Base-by-base conservation (phyloP, 2,888 invertebrate species). In the Orthosia incerta region DNA sequence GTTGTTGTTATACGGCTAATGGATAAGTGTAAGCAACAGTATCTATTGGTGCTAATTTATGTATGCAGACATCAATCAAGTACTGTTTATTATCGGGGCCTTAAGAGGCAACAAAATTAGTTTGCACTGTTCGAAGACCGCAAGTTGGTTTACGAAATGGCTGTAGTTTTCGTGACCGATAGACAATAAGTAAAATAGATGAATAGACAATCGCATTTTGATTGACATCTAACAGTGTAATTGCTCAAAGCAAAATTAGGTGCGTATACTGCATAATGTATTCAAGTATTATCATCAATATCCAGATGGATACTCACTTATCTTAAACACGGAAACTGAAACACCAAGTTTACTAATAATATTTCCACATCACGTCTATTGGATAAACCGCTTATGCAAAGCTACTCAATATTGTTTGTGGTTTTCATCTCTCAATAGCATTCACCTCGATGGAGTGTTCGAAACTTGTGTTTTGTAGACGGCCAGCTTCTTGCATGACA, bases 1-100 rank as follows among this genome's bases (percentile, higher is more conserved):
- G 59, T 66, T 77, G 15, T 51, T 56, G 59, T 66, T 69, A 26
- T 50, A 59, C 46, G 45, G 59, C 39, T 59, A 51, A 79, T 79
- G 39, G 46, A 51, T 56, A 64, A 64, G 11, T 64, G 63, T 67
- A 65, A 76, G 46, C 50, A 68, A 23, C 57, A 9, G 31, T 31
- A 15, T 53, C 39, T 64, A 18, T 60, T 61, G 39, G 16, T 55
- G n/a, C 50, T 50, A 56, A 26, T 15, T 57, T 74, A 50, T 57
- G 50, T 45, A 57, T 62, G 31, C 13, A 31, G 39, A 16, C 26
- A 39, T 53, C 15, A 53, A 53, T 55, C 23, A 48, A 57, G n/a
- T 23, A 39, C 50, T n/a, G 18, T 48, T 50, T 13, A 39, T 46
- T 46, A 61, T 39, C 4, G 3, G 7, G 20, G 23, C 20, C 31